A percentile compares a stretch with the other conserved stretches of the same genome.
Conservation (phyloP, 2,888 invertebrate genomes). For the Baronia brevicornis region DNA sequence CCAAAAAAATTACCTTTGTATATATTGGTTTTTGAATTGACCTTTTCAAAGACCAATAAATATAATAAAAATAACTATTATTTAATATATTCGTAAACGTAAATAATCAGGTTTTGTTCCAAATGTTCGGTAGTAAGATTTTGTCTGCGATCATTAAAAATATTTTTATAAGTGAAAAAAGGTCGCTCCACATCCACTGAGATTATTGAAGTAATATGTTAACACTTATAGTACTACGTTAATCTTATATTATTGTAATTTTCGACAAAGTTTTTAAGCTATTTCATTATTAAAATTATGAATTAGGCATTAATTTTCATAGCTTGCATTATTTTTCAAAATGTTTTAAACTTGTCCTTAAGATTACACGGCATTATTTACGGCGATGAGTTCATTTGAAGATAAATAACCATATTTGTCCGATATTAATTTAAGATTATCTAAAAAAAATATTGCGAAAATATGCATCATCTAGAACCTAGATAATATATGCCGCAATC, state of each 20-base stretch:
- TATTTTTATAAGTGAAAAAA: slow-evolving; percentile 17
- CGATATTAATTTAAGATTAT: too few species aligned
- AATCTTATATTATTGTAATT: too few species aligned
- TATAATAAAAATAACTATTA: too few species aligned
- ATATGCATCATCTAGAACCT: too few species aligned
- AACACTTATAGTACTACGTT: too few species aligned
- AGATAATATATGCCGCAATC: too few species aligned
- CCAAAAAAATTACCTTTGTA: too few species aligned
- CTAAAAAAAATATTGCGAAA: too few species aligned
- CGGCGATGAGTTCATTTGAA: too few species aligned
- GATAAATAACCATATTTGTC: too few species aligned
- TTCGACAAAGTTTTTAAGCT: slow-evolving; percentile 11
- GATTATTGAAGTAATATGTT: slow-evolving; percentile 12
- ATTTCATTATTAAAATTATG: slow-evolving; percentile 12
- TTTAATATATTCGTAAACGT: slow-evolving; percentile 7
- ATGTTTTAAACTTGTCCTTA: slow-evolving; percentile 13
- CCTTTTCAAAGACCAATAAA: too few species aligned
- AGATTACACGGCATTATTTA: slow-evolving; percentile 12
- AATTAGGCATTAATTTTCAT: slow-evolving; percentile 9
- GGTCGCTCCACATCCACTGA: slow-evolving; percentile 12
- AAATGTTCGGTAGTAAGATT: slow-evolving; percentile 14
- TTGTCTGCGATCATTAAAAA: slow-evolving; percentile 14
- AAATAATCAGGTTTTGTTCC: slow-evolving; percentile 9
- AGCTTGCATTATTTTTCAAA: slow-evolving; percentile 10
- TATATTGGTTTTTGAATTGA: too few species aligned